Percentiles rank a stretch among this genome's conserved stretches.
These are phyloP conservation scores for Netelia inedita DNA, from an alignment of 2,888 invertebrate genomes.

Conservation along the genomic window DNA sequence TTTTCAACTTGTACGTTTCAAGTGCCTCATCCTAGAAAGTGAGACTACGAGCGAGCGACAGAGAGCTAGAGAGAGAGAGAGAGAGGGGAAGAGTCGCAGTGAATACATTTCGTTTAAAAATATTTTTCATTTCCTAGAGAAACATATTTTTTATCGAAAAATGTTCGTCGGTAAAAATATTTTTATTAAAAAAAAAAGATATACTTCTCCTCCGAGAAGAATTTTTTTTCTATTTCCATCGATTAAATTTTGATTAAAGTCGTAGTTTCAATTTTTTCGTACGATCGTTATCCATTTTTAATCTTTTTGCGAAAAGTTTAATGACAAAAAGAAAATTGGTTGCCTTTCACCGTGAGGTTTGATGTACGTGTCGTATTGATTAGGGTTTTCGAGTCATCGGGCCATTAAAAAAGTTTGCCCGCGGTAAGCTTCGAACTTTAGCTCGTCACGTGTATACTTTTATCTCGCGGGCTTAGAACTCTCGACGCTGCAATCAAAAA, in stretches of 20 bases:
- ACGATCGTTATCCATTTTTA: too few species aligned
- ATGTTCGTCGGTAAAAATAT: too few species aligned
- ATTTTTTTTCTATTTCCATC: too few species aligned
- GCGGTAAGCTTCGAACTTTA: neutral
- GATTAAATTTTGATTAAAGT: too few species aligned
- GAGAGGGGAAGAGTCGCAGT: too few species aligned
- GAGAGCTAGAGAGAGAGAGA: neutral
- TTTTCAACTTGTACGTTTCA: neutral
- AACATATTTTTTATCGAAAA: too few species aligned
- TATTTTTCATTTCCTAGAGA: too few species aligned
- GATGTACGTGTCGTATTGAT: neutral
- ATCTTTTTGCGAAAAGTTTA: neutral
- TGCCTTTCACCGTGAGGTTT: neutral
- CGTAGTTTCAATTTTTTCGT: too few species aligned
- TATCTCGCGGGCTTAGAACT: neutral
- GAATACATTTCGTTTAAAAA: too few species aligned
- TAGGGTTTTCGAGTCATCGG: neutral
- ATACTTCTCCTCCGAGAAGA: too few species aligned
- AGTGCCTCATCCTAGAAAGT: neutral
- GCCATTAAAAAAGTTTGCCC: slow-evolving; percentile 4
- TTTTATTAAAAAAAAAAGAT: too few species aligned
- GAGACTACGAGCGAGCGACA: neutral
- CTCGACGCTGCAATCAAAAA: slow-evolving; percentile 14
- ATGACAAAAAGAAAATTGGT: neutral
- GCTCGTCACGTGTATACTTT: neutral